Evolutionary conservation across 2,113 vertebrate genomes (phyloP).

Genomic region (Labrus mixtus): DNA sequence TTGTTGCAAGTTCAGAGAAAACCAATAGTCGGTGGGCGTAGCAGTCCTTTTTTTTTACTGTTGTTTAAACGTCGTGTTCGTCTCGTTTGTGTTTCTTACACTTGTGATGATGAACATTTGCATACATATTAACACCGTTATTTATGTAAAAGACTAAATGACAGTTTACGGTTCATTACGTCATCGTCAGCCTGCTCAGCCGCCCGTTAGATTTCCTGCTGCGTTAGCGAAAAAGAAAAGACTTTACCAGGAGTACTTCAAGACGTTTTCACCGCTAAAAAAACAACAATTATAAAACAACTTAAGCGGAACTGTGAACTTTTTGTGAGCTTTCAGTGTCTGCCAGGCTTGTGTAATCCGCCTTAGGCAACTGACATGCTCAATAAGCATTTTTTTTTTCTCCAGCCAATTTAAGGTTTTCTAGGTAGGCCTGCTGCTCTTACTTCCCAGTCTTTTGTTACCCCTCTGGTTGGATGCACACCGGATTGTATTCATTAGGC

Average conservation of each 20-base stretch:
- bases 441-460: neutral
- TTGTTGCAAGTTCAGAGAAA: slow-evolving; percentile 3
- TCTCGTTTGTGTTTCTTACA: neutral
- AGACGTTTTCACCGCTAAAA: neutral
- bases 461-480: neutral
- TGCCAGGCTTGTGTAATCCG: slow-evolving; percentile 3
- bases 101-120: neutral
- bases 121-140: too few species aligned
- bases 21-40: neutral
- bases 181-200: slow-evolving; percentile 50
- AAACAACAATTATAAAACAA: neutral
- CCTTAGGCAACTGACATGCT: slow-evolving; percentile 3
- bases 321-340: neutral
- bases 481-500: neutral
- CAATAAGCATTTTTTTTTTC: neutral
- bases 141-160: slow-evolving; percentile 23
- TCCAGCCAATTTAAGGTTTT: neutral
- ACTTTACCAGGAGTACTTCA: neutral
- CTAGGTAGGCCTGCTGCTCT: neutral
- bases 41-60: neutral
- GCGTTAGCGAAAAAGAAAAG: slow-evolving; percentile 56
- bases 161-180: slow-evolving; percentile 59
- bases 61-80: neutral
- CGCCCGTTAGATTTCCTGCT: slow-evolving; percentile 61
- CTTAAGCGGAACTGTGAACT: neutral